phyloP scores from a whole-genome alignment of 1,140 invertebrate species.

The Mactra quadrangularis region DNA sequence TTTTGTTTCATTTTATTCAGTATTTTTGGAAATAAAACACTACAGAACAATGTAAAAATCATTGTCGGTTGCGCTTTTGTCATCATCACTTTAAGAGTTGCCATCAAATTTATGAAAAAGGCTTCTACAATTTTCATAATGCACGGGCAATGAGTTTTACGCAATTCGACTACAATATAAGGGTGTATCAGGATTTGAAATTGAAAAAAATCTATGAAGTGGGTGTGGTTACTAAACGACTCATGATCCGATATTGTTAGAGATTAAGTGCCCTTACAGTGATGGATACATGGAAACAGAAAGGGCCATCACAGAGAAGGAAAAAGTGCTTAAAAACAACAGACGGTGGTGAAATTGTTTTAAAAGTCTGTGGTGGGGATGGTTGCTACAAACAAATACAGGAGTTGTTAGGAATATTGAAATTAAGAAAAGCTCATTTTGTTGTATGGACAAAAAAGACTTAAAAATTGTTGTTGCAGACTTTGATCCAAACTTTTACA shows the following conservation, averaged over 20 bases:
- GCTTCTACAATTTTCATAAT: no score
- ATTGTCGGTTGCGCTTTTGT: no score
- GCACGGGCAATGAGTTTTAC: no score
- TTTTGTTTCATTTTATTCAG: no score
- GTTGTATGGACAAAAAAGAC: constrained; percentile 24
- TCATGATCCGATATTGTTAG: no score
- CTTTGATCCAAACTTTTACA: constrained; percentile 13
- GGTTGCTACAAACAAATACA: constrained; percentile 13
- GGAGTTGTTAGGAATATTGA: neutral
- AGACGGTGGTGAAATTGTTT: no score
- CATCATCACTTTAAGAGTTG: no score
- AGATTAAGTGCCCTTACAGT: constrained; percentile 10
- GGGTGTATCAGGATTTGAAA: constrained; percentile 2
- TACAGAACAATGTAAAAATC: no score
- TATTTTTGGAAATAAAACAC: no score
- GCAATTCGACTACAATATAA: no score
- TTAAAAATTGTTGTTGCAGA: neutral
- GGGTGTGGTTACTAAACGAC: no score
- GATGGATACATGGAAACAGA: neutral
- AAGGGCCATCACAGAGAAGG: neutral
- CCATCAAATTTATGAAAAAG: no score
- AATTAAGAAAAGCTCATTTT: neutral
- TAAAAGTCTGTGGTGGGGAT: neutral
- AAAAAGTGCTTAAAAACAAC: constrained; percentile 14
- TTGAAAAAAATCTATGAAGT: neutral